Conservation (phyloP, 2,888 invertebrate genomes). For the Vanessa cardui region DNA sequence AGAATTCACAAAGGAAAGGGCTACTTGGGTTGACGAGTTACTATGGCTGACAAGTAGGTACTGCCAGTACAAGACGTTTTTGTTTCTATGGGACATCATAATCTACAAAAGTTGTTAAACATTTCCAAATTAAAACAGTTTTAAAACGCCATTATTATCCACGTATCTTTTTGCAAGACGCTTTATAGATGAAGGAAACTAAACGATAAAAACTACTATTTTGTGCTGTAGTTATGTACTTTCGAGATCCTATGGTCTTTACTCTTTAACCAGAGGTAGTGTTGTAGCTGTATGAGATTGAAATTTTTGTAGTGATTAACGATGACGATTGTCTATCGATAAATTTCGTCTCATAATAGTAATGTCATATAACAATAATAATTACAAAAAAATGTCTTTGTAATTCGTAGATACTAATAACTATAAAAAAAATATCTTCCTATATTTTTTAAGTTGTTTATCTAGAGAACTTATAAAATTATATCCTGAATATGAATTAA, state of each 20-base stretch:
- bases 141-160: neutral
- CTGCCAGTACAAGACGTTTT: slow-evolving; percentile 30
- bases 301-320: too few relatives aligned
- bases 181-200: neutral
- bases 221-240: neutral
- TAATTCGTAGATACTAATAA: too few relatives aligned
- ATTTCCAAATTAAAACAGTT: slow-evolving; percentile 3
- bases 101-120: slow-evolving; percentile 4
- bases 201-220: neutral
- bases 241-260: neutral
- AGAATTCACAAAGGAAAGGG: slow-evolving; percentile 80
- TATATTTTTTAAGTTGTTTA: too few relatives aligned
- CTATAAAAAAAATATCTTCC: too few relatives aligned
- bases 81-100: slow-evolving; percentile 28
- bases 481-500: too few relatives aligned
- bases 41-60: slow-evolving; percentile 41
- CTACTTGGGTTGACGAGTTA: slow-evolving; percentile 39
- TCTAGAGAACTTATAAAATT: too few relatives aligned
- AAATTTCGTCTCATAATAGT: too few relatives aligned
- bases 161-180: neutral
- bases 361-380: too few relatives aligned
- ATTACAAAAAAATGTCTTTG: too few relatives aligned
- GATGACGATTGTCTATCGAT: too few relatives aligned
- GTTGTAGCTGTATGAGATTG: too few relatives aligned
- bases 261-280: too few relatives aligned